Evolutionary conservation across 1,140 invertebrate genomes (phyloP), one percentile per base, ranked within the genome.

Genomic region (Batillaria attramentaria): DNA sequence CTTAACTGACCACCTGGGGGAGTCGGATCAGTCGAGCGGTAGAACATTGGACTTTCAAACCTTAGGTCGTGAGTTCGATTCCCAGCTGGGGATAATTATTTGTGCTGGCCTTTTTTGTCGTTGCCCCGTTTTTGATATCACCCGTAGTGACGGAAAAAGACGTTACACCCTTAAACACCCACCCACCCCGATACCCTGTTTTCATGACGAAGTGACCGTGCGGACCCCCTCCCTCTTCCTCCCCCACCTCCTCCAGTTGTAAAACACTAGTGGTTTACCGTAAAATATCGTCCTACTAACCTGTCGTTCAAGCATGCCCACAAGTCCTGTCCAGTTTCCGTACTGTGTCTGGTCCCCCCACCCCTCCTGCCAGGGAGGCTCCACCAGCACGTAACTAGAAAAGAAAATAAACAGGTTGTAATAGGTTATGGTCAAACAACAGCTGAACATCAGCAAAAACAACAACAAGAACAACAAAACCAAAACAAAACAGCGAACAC

Each of bases 371-470:
- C 18, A 75, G 5, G 39, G 54, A 4, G 74, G 73, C 50, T 77
- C 73, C 73, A 72, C 74, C 3, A 80, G 31, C 37, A 31, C 33
- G 72, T 77, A 80, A 5, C 72, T 80, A 39, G n/a, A 73, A 75
- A 6, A n/a, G n/a, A n/a, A n/a, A n/a, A n/a, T n/a, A n/a, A n/a
- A n/a, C n/a, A n/a, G n/a, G n/a, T n/a, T n/a, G n/a, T n/a, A n/a
- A n/a, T n/a, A n/a, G n/a, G n/a, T n/a, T n/a, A n/a, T n/a, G n/a
- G n/a, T n/a, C n/a, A n/a, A n/a, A n/a, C n/a, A n/a, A n/a, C n/a
- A n/a, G n/a, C n/a, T n/a, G n/a, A n/a, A n/a, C n/a, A n/a, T n/a
- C n/a, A n/a, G n/a, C n/a, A n/a, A n/a, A n/a, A n/a, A n/a, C n/a
- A 24, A 62, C 39, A n/a, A 28, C 13, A 31, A 4, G 28, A 18